Evolutionary conservation across 2,888 invertebrate genomes (phyloP), one percentile per base, ranked within the genome.

Genomic region (Ellobium chinense): DNA sequence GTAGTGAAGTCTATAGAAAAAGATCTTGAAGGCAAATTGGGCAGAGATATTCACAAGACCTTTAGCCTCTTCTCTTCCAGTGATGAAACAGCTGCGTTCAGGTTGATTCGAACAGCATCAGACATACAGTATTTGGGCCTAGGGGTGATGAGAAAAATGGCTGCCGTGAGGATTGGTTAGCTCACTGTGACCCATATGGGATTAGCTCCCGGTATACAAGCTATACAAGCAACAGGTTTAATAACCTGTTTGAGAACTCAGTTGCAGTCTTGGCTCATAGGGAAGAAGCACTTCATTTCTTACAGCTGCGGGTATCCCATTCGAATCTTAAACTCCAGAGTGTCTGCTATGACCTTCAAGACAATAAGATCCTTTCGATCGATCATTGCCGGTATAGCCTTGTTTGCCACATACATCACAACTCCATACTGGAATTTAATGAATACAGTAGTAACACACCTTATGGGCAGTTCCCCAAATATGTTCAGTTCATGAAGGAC

Each of bases 401-500:
- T 78, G n/a, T 39, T 60, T 12, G 21, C 39, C 24, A 54, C 54
- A 29, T 31, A 31, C 27, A 2, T 78, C n/a, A 62, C 78, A 18
- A 54, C 63, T n/a, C 78, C 63, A 18, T 78, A 63, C 24, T 72
- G 72, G 78, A 34, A 70, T 27, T 46, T 78, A 12, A 62, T 78
- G 46, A 62, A 78, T 27, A n/a, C n/a, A n/a, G n/a, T n/a, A 70
- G 78, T 29, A 21, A 62, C 4, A 34, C 31, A n/a, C n/a, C 37
- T 24, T 78, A 78, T 46, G 63, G 63, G 2, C 12, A 58, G 4
- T 70, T 78, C 34, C 63, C 70, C 37, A 39, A 72, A 62, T 63
- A 62, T 37, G 70, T 78, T 5, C n/a, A 63, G 24, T 0, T 24
- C 34, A 54, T 72, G 72, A 46, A 18, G 2, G 62, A 18, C n/a